phyloP scores from a whole-genome alignment of 2,797 vertebrate genomes.

The Apogon talboti region DNA sequence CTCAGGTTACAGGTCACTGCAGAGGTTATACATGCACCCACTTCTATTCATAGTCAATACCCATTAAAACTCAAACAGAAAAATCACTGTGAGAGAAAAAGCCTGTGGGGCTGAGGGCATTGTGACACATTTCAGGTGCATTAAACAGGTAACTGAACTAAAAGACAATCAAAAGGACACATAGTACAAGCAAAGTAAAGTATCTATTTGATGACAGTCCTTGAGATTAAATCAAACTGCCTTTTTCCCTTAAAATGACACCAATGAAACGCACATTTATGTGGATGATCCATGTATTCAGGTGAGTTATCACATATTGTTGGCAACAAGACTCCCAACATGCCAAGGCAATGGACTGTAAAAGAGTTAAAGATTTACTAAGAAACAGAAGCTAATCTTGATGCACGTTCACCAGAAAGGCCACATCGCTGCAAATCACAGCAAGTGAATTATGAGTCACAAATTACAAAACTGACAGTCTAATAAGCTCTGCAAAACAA shows the following conservation, averaged over 20 bases:
- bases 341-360: neutral
- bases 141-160: neutral
- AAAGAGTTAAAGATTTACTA: conserved; percentile 1
- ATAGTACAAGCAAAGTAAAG: neutral
- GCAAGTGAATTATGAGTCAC: conserved; percentile 31
- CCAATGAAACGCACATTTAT: neutral
- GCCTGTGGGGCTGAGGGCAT: conserved; percentile 8
- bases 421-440: conserved; percentile 26
- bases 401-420: conserved; percentile 14
- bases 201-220: neutral
- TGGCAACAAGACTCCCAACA: neutral
- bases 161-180: conserved; percentile 2
- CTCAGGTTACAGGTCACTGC: conserved; percentile 49
- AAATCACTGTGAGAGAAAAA: conserved; percentile 5
- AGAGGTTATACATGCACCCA: conserved; percentile 17
- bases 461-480: conserved; percentile 22
- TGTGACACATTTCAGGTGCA: conserved; percentile 1
- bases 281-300: neutral
- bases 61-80: conserved; percentile 26
- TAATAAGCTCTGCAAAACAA: conserved; percentile 30
- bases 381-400: conserved; percentile 4
- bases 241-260: neutral
- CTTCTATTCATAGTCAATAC: conserved; percentile 51
- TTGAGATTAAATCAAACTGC: neutral
- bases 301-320: neutral